Percentiles rank a stretch among this genome's conserved stretches.
phyloP scores from a whole-genome alignment of 53 echinoderm and acorn worm species.

The Echinometra lucunter region DNA sequence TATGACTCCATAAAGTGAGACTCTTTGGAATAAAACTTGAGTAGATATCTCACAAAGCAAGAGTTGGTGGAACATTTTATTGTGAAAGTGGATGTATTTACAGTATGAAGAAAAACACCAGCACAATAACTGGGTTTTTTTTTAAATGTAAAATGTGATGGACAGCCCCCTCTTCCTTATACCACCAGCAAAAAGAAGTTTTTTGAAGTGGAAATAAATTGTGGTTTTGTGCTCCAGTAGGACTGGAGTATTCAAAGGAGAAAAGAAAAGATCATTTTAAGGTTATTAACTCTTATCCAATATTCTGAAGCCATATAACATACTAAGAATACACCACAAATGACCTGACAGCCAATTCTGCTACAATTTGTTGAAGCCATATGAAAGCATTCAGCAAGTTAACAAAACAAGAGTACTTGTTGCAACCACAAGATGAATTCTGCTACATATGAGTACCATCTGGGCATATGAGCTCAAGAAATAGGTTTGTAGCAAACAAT shows the following conservation, averaged over 20 bases:
- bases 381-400: not conserved
- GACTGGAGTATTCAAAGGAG: not conserved
- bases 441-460: not conserved
- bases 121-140: not conserved
- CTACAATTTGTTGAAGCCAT: not conserved
- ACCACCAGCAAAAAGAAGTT: not conserved
- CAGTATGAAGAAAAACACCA: not conserved
- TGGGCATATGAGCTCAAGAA: not conserved
- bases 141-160: not conserved
- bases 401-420: conserved; percentile 39
- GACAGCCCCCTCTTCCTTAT: not conserved
- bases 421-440: conserved; percentile 29
- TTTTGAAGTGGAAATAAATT: not conserved
- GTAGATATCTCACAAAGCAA: not conserved
- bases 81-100: conserved; percentile 5
- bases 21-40: not conserved
- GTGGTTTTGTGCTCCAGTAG: not conserved
- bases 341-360: not conserved
- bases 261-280: not conserved
- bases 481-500: conserved; percentile 34
- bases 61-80: not conserved
- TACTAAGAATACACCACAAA: not conserved
- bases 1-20: not conserved
- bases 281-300: conserved; percentile 7
- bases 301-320: conserved; percentile 33